phyloP scores from a whole-genome alignment of 1,140 invertebrate species.

The Lasaia peninsularis region DNA sequence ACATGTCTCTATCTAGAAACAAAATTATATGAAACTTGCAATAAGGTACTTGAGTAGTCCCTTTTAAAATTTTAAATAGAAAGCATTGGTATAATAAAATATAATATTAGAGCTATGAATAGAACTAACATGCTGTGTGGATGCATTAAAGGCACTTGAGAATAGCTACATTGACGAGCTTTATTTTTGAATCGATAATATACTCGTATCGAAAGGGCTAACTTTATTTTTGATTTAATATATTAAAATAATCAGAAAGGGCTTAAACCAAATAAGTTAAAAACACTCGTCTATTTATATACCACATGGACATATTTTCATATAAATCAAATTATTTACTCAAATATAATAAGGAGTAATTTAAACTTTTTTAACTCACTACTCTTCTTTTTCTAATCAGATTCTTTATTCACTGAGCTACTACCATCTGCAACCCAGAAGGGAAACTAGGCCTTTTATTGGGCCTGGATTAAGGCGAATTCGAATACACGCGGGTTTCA shows the following conservation, averaged over 20 bases:
- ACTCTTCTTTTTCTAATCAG: too few species aligned
- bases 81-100: not conserved
- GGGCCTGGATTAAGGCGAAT: too few species aligned
- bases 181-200: slow-evolving; percentile 1
- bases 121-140: not conserved
- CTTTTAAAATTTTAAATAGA: slow-evolving; percentile 2
- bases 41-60: not conserved
- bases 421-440: too few species aligned
- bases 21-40: not conserved
- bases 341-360: too few species aligned
- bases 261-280: not conserved
- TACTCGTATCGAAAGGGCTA: too few species aligned
- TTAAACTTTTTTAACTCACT: too few species aligned
- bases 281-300: not conserved
- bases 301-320: not conserved
- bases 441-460: too few species aligned
- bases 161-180: not conserved
- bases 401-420: too few species aligned
- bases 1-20: not conserved
- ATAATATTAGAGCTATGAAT: not conserved
- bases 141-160: slow-evolving; percentile 6
- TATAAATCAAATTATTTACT: too few species aligned
- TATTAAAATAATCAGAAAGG: too few species aligned
- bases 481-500: too few species aligned
- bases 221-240: too few species aligned